Conservation (phyloP, 2,888 invertebrate genomes). For the Chymomyza fuscimana region DNA sequence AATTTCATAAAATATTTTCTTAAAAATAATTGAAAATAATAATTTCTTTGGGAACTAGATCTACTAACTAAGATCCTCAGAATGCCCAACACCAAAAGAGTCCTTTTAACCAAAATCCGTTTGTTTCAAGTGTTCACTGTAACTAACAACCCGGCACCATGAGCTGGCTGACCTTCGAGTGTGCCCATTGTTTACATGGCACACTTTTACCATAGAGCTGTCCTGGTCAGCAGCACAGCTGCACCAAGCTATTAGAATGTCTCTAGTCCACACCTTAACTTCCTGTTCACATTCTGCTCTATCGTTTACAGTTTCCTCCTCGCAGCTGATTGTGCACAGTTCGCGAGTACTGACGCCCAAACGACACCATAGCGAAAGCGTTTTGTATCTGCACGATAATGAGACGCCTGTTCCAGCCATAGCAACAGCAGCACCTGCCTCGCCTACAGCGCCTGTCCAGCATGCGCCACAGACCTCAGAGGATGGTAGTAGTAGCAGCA, state of each 20-base stretch:
- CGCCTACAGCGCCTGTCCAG: slow-evolving; percentile 31
- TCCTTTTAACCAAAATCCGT: slow-evolving; percentile 32
- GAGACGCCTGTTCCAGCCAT: slow-evolving; percentile 47
- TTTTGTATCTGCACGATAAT: slow-evolving; percentile 84
- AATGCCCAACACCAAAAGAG: neutral
- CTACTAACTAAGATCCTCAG: too few relatives aligned
- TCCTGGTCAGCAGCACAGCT: slow-evolving; percentile 24
- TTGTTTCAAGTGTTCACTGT: neutral
- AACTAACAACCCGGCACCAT: neutral
- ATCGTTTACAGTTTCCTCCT: slow-evolving; percentile 78
- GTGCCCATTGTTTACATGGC: slow-evolving; percentile 46
- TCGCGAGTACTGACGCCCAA: slow-evolving; percentile 88
- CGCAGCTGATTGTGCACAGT: slow-evolving; percentile 87
- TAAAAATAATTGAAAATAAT: too few relatives aligned
- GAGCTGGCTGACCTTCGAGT: slow-evolving; percentile 33
- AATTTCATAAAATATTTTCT: too few relatives aligned
- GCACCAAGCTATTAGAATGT: slow-evolving; percentile 40
- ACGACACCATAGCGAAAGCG: slow-evolving; percentile 88
- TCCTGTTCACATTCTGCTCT: slow-evolving; percentile 3
- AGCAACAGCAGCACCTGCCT: slow-evolving; percentile 29
- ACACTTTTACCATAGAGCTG: slow-evolving; percentile 56
- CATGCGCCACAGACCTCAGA: slow-evolving; percentile 45
- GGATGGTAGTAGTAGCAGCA: slow-evolving; percentile 41
- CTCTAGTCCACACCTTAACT: slow-evolving; percentile 25
- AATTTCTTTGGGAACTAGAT: too few relatives aligned